Percentiles rank a stretch among this genome's conserved stretches.
These are phyloP conservation scores for Sarcophaga peregrina DNA, from an alignment of 1,140 invertebrate species.

Conservation along the genomic window DNA sequence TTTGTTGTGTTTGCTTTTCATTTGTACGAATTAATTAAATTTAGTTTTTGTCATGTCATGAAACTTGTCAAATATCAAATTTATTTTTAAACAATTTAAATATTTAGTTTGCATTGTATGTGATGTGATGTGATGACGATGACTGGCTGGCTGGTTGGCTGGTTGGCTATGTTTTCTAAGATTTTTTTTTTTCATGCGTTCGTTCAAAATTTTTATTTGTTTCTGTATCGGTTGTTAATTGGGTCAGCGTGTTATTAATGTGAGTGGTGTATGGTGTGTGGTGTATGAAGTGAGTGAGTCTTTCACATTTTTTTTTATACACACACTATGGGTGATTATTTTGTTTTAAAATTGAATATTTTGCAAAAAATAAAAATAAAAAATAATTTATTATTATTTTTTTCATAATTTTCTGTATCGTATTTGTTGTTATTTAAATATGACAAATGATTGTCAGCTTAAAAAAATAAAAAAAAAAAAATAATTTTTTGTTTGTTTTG, in stretches of 20 bases:
- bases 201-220: background rate
- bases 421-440: background rate
- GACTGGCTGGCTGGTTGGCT: background rate
- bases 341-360: no score
- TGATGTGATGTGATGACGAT: no score
- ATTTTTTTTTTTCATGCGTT: background rate
- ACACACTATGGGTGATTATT: no score
- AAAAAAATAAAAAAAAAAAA: no score
- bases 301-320: no score
- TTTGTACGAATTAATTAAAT: no score
- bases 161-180: background rate
- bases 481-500: no score
- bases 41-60: no score
- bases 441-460: conserved; percentile 16
- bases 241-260: background rate
- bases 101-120: background rate
- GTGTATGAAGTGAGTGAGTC: background rate
- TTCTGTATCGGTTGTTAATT: conserved; percentile 13
- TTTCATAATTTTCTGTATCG: no score
- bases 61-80: conserved; percentile 1
- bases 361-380: no score
- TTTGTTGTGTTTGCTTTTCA: no score
- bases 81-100: background rate
- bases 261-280: background rate
- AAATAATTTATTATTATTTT: no score